Evolutionary conservation across 2,888 invertebrate genomes (phyloP).

Genomic region (Agrotis clavis): DNA sequence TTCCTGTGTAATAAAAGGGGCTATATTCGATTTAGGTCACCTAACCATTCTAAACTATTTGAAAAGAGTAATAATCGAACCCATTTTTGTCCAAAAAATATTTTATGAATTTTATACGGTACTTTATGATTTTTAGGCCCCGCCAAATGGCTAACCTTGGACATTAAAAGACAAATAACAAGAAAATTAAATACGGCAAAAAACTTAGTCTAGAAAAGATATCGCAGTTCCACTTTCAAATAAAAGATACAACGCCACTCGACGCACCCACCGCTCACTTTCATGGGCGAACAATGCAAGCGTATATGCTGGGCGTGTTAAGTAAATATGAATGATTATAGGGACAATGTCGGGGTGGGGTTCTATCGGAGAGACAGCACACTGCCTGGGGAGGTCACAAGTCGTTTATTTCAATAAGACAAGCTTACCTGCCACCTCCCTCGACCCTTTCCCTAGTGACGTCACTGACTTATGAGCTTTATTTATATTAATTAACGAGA

Average conservation of each 20-base stretch:
- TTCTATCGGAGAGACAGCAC: conserved; percentile 56
- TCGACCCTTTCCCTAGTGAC: conserved; percentile 72
- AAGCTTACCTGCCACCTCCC: conserved; percentile 73
- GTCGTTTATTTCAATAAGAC: conserved; percentile 82
- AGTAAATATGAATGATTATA: conserved; percentile 67
- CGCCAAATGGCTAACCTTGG: background rate
- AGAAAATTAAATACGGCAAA: background rate
- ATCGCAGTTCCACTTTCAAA: conserved; percentile 9
- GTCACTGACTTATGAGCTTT: conserved; percentile 75
- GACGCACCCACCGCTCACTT: conserved; percentile 46
- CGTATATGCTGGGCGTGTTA: conserved; percentile 46
- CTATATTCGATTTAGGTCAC: background rate
- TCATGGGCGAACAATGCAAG: conserved; percentile 50
- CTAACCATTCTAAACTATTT: background rate
- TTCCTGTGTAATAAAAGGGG: background rate
- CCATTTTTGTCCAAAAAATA: too few relatives aligned
- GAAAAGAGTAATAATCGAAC: background rate
- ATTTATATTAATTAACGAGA: conserved; percentile 77
- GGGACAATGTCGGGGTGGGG: conserved; percentile 55
- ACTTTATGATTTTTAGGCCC: too few relatives aligned
- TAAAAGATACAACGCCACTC: conserved; percentile 29
- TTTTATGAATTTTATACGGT: too few relatives aligned
- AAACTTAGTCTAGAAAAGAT: conserved; percentile 1
- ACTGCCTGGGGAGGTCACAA: conserved; percentile 71
- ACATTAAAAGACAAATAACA: background rate